Conservation (phyloP, 1,140 invertebrate species). For the Teleopsis dalmanni region DNA sequence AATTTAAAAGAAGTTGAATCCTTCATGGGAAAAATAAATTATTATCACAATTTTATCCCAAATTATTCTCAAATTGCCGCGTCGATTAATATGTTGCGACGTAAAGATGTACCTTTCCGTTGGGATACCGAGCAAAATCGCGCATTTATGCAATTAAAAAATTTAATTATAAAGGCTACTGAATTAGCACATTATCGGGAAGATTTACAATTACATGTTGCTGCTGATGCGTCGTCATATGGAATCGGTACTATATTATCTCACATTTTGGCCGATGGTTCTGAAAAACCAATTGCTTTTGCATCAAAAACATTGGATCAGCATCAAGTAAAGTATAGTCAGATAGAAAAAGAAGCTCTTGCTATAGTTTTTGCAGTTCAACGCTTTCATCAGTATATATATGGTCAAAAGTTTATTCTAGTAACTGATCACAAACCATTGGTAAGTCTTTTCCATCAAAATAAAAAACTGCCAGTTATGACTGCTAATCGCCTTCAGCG, state of each 20-base stretch:
- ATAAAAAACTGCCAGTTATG: constrained; percentile 21
- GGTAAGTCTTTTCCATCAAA: constrained; percentile 25
- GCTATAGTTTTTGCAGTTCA: constrained; percentile 46
- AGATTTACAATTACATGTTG: constrained; percentile 46
- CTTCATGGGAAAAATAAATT: constrained; percentile 25
- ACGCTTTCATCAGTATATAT: constrained; percentile 50
- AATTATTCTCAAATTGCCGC: constrained; percentile 18
- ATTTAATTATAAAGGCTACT: constrained; percentile 1
- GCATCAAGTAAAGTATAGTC: constrained; percentile 47
- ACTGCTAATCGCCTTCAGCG: constrained; percentile 28
- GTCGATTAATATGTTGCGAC: constrained; percentile 14
- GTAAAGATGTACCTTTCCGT: constrained; percentile 10
- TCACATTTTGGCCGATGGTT: constrained; percentile 37
- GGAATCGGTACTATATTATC: constrained; percentile 47
- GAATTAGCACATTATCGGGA: constrained; percentile 40
- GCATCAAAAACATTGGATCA: constrained; percentile 45
- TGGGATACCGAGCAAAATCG: constrained; percentile 18
- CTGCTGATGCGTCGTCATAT: constrained; percentile 40
- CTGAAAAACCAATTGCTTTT: constrained; percentile 46
- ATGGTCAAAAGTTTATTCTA: constrained; percentile 44
- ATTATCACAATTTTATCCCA: constrained; percentile 22
- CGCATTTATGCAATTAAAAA: constrained; percentile 5
- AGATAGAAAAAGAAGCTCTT: constrained; percentile 50
- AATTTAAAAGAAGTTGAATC: constrained; percentile 26
- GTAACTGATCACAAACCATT: constrained; percentile 48